Evolutionary conservation across 1,140 invertebrate species (phyloP), one percentile per base, ranked within the genome.

Genomic region (Tetramorium parvispinum): DNA sequence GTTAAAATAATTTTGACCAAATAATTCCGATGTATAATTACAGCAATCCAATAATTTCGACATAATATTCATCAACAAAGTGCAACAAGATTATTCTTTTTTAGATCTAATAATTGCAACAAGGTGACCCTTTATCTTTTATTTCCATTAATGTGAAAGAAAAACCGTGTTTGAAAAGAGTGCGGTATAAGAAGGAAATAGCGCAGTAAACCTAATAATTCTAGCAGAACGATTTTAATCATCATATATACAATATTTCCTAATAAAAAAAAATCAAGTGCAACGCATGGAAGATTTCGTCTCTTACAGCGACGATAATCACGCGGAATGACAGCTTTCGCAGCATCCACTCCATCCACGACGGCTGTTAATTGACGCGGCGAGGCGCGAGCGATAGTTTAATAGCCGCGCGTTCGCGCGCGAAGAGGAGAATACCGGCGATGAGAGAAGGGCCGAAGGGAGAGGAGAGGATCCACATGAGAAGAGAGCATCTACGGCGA

Each of bases 401-500:
- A 83, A 59, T 73, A 49, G 79, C 40, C 79, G 68, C 79, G 68
- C 79, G 13, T 40, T 75, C 79, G 68, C 79, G 66, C 79, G 66
- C 66, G 27, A 86, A 71, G 21, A 59, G 37, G 61, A 57, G 87
- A 81, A 3, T 83, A 73, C 3, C 53, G 59, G 59, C 87, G 75
- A 32, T 46, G 63, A 7, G 85, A 65, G 85, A 65, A 86, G 75
- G 51, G 46, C 40, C 27, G 76, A 82, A 76, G 46, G 53, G 65
- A 81, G 75, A 68, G 75, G 63, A 77, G 73, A 59, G 70, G 57
- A 63, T 76, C 76, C 61, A 53, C 75, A 63, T 59, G 85, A 57
- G 73, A 63, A 78, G 63, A 90, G 88, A 85, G 61, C 75, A 79
- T 63, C 27, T 73, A 86, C 82, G 83, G 55, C 21, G 51, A 89